phyloP scores from a whole-genome alignment of 2,888 invertebrate species.

The Onchidella celtica region DNA sequence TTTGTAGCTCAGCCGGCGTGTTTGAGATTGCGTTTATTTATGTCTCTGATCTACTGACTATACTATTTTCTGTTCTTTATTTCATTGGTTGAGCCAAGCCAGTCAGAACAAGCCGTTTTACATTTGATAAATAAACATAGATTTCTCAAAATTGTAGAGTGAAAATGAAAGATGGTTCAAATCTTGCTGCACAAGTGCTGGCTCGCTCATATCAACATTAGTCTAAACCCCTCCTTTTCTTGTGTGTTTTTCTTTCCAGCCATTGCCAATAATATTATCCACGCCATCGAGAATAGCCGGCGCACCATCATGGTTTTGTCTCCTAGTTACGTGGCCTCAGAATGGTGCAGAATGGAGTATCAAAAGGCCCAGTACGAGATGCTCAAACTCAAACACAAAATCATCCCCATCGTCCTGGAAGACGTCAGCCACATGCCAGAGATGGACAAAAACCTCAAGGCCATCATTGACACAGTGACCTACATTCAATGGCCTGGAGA shows the following conservation, averaged over 20 bases:
- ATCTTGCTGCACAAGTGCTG: too few species aligned
- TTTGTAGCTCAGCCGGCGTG: too few species aligned
- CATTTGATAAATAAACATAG: too few species aligned
- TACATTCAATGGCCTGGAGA: slow-evolving; percentile 67
- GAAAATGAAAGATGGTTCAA: too few species aligned
- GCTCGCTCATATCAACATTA: too few species aligned
- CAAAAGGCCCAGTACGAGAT: slow-evolving; percentile 72
- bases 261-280: slow-evolving; percentile 71
- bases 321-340: slow-evolving; percentile 66
- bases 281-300: slow-evolving; percentile 68
- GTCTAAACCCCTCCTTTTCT: too few species aligned
- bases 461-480: slow-evolving; percentile 65
- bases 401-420: slow-evolving; percentile 69
- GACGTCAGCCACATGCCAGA: slow-evolving; percentile 56
- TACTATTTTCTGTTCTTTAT: too few species aligned
- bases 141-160: too few species aligned
- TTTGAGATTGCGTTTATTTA: too few species aligned
- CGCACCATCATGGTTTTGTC: slow-evolving; percentile 68
- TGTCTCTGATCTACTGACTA: too few species aligned
- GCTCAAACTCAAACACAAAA: slow-evolving; percentile 68
- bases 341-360: slow-evolving; percentile 70
- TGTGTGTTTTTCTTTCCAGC: slow-evolving; percentile 56
- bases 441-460: slow-evolving; percentile 63
- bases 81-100: too few species aligned
- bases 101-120: too few species aligned